Evolutionary conservation across 2,113 vertebrate genomes (phyloP), one percentile per base, ranked within the genome.

Genomic region (Hyperopisus bebe): DNA sequence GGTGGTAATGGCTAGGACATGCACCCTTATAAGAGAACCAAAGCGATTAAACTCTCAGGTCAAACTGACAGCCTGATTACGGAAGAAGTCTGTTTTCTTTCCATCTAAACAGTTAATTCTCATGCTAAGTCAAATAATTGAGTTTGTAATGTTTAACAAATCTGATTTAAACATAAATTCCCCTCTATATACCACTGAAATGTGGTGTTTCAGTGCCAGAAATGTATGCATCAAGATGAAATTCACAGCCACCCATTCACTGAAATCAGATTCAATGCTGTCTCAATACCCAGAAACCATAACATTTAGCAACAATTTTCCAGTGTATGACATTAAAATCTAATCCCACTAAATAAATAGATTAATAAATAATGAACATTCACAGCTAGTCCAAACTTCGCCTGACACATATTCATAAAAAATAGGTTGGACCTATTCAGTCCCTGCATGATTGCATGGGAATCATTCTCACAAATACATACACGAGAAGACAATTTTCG

Each of bases 331-430:
- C 24, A 48, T 86, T 47, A 47, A 86, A 86, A 86, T 46, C 47
- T 27, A 86, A 48, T 27, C 82, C 80, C 39, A 84, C 82, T 84
- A 84, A 84, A 44, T 84, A 84, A 44, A 83, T 84, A 84, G 46
- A 46, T 84, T 47, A 80, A 80, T 80, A 80, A 80, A 80, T 39
- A 80, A 80, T 39, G 6, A 86, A 86, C 24, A 85, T 50, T 50
- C 24, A 48, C 42, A 85, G n/a, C 47, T 86, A 48, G n/a, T 86
- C 9, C 39, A 47, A 44, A 84, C 46, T 24, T 44, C 24, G 7
- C 44, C 21, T 50, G 83, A 15, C n/a, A 50, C 35, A 39, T n/a
- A 58, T 17, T 39, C 70, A 47, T n/a, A 85, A 85, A 47, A 48
- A 24, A 47, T 85, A 48, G 27, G 44, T 11, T 47, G n/a, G 13